A percentile compares a stretch with the other conserved stretches of the same genome.
Conservation (phyloP, 2,113 vertebrate genomes). For the Anolis sagrei region DNA sequence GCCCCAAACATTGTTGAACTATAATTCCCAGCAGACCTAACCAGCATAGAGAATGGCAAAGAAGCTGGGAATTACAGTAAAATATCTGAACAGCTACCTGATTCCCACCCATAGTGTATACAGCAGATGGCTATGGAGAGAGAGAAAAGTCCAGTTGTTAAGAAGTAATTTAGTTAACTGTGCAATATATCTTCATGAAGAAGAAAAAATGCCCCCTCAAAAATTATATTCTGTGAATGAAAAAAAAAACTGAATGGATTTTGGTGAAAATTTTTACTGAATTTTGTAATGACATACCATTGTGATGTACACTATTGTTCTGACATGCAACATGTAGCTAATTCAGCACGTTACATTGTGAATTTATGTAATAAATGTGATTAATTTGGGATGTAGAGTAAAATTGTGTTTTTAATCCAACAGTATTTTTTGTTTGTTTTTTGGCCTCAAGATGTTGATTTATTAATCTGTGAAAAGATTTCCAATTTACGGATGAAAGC, state of each 20-base stretch:
- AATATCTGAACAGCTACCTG: too few relatives aligned
- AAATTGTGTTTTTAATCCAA: not conserved
- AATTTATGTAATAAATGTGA: conserved; percentile 3
- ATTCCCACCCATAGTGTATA: not conserved
- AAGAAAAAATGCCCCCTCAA: not conserved
- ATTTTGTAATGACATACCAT: not conserved
- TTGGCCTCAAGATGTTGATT: not conserved
- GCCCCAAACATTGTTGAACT: too few relatives aligned
- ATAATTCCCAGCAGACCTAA: too few relatives aligned
- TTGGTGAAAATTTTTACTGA: not conserved
- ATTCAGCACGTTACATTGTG: not conserved
- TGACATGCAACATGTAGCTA: not conserved
- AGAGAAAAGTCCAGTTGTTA: not conserved
- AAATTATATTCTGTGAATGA: not conserved
- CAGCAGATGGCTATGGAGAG: not conserved
- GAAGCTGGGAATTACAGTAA: too few relatives aligned
- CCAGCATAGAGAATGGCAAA: too few relatives aligned
- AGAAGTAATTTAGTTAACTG: not conserved
- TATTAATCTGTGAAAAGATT: not conserved
- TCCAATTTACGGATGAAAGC: not conserved
- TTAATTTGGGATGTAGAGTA: not conserved
- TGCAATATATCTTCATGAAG: not conserved
- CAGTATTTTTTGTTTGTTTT: not conserved
- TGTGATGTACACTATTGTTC: not conserved
- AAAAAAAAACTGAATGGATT: not conserved